Percentiles rank a stretch among this genome's conserved stretches.
Evolutionary conservation across 2,888 invertebrate genomes (phyloP).

Genomic region (Lapara coniferarum): DNA sequence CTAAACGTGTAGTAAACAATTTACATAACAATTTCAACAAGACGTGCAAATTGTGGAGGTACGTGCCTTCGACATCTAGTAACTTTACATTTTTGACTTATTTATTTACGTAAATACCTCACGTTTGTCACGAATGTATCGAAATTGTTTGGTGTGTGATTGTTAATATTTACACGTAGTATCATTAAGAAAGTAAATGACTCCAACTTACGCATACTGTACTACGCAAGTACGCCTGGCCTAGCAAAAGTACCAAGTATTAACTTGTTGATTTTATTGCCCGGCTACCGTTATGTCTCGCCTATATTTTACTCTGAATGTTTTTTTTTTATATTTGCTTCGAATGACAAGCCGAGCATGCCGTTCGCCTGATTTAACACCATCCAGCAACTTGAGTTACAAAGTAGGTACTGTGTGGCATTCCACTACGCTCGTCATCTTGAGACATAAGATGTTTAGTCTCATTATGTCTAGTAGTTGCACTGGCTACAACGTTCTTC

Average conservation of each 20-base stretch:
- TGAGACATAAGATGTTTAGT: no score
- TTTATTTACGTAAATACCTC: slow-evolving; percentile 18
- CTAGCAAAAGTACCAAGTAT: slow-evolving; percentile 11
- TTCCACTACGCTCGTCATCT: no score
- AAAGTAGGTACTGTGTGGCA: no score
- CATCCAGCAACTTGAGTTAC: no score
- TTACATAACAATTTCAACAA: slow-evolving; percentile 11
- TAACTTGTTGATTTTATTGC: slow-evolving; percentile 6
- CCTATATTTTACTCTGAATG: slow-evolving; percentile 14
- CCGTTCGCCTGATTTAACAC: no score
- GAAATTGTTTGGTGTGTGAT: slow-evolving; percentile 7
- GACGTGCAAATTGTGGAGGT: slow-evolving; percentile 14
- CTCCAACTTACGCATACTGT: no score
- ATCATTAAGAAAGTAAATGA: slow-evolving; percentile 8
- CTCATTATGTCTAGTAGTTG: no score
- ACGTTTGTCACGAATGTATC: slow-evolving; percentile 16
- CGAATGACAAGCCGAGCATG: no score
- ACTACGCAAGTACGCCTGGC: background rate
- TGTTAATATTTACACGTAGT: slow-evolving; percentile 4
- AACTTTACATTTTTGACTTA: slow-evolving; percentile 8
- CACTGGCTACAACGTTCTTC: no score
- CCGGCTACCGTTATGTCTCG: slow-evolving; percentile 4
- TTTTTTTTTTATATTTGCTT: no score
- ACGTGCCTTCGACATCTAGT: slow-evolving; percentile 14
- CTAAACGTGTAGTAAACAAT: background rate